These are phyloP conservation scores for Melipona bicolor DNA, from an alignment of 2,888 invertebrate species.

Conservation along the genomic window DNA sequence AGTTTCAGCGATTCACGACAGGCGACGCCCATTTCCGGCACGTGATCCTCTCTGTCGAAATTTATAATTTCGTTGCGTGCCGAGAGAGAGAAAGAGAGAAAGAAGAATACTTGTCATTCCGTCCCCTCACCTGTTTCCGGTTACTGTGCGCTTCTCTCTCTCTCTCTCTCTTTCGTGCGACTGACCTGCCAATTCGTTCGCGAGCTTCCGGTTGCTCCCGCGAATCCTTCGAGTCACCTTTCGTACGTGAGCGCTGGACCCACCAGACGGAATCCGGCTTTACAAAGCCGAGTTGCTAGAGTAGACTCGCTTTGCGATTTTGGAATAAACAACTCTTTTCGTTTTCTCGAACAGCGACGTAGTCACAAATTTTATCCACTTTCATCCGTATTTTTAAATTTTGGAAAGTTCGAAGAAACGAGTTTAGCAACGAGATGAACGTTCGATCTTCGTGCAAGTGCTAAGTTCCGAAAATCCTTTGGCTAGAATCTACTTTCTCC, in stretches of 20 bases:
- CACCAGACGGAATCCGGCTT: background rate
- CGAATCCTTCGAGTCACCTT: slow-evolving; percentile 9
- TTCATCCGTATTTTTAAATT: too few species aligned
- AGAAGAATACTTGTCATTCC: slow-evolving; percentile 24
- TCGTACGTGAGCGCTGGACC: background rate
- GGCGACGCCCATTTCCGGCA: slow-evolving; percentile 43
- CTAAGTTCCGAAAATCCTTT: background rate
- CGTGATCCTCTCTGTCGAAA: slow-evolving; percentile 22
- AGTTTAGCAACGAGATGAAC: background rate
- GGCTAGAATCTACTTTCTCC: background rate
- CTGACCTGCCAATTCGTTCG: slow-evolving; percentile 11
- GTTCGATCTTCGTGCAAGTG: background rate
- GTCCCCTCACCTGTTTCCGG: slow-evolving; percentile 41
- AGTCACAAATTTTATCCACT: too few species aligned
- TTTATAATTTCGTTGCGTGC: slow-evolving; percentile 43
- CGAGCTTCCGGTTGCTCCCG: slow-evolving; percentile 14
- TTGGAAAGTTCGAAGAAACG: too few species aligned
- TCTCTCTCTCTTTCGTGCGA: slow-evolving; percentile 7
- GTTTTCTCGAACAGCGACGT: too few species aligned
- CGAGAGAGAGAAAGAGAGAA: background rate
- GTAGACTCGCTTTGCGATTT: too few species aligned
- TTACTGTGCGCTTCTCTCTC: background rate
- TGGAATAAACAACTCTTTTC: too few species aligned
- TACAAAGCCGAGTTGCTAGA: background rate
- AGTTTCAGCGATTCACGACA: slow-evolving; percentile 1